Percentiles rank a stretch among this genome's conserved stretches.
phyloP scores from a whole-genome alignment of 2,113 vertebrate species.

The Nanorana parkeri region DNA sequence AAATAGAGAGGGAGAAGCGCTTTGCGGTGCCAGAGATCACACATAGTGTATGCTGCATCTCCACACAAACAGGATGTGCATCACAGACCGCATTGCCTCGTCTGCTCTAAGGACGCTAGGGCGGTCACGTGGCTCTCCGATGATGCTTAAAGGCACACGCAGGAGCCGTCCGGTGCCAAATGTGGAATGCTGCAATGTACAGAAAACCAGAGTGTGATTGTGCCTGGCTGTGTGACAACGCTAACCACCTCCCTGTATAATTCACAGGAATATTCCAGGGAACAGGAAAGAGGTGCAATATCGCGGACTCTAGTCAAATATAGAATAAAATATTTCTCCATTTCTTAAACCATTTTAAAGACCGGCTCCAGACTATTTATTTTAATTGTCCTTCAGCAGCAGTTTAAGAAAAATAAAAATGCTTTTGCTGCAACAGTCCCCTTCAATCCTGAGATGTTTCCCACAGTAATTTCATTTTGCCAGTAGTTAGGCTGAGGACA shows the following conservation, averaged over 20 bases:
- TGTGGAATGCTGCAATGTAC: too few species aligned
- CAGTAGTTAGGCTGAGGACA: background rate
- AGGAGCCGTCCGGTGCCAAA: background rate
- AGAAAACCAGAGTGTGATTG: background rate
- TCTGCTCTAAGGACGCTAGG: slow-evolving; percentile 9
- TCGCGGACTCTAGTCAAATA: too few species aligned
- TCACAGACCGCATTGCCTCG: background rate
- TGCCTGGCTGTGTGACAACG: background rate
- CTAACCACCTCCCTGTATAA: background rate
- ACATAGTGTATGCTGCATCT: slow-evolving; percentile 50
- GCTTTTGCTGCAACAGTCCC: background rate
- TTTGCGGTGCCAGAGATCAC: slow-evolving; percentile 61
- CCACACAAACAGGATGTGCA: background rate
- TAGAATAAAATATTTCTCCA: too few species aligned
- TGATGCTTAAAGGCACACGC: background rate
- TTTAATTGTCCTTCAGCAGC: background rate
- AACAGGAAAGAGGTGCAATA: too few species aligned
- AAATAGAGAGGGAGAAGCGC: slow-evolving; percentile 62
- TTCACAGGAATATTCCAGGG: background rate
- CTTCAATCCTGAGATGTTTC: background rate
- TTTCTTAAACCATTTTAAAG: too few species aligned
- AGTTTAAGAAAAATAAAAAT: too few species aligned
- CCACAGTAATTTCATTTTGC: background rate
- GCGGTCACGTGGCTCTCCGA: background rate
- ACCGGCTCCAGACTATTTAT: background rate